phyloP scores from a whole-genome alignment of 2,888 invertebrate species.

The Eumerus sabulonum region DNA sequence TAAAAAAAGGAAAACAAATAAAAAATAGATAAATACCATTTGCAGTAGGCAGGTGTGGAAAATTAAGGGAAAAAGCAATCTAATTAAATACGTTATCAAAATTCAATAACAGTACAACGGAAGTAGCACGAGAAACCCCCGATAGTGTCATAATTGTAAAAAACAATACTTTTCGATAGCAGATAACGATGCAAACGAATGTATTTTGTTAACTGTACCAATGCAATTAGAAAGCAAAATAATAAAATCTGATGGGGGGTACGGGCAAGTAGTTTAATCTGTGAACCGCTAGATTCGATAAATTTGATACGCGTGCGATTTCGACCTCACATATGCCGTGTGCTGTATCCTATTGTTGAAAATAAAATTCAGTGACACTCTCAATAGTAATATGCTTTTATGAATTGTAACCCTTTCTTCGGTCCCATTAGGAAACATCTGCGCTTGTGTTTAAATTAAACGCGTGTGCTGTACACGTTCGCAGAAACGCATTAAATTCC shows the following conservation, averaged over 20 bases:
- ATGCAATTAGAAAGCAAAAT: no score
- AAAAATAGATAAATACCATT: background rate
- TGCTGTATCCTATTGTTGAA: background rate
- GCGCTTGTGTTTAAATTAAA: slow-evolving; percentile 53
- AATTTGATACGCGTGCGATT: slow-evolving; percentile 40
- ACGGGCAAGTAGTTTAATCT: slow-evolving; percentile 12
- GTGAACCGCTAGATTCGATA: slow-evolving; percentile 12
- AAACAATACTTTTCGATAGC: slow-evolving; percentile 18
- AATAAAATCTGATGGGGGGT: no score
- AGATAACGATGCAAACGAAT: slow-evolving; percentile 50
- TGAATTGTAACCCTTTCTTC: slow-evolving; percentile 51
- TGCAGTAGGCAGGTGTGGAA: background rate
- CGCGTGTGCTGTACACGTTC: slow-evolving; percentile 44
- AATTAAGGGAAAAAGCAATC: slow-evolving; percentile 2
- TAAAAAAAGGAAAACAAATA: background rate
- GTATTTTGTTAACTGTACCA: slow-evolving; percentile 11
- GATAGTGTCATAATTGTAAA: slow-evolving; percentile 40
- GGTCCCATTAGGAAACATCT: slow-evolving; percentile 43
- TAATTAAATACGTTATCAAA: slow-evolving; percentile 36
- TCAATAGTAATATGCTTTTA: slow-evolving; percentile 7
- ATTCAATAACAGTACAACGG: slow-evolving; percentile 14
- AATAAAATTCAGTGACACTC: slow-evolving; percentile 41
- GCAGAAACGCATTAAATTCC: slow-evolving; percentile 38
- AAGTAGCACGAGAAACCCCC: slow-evolving; percentile 6
- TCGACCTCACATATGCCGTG: no score